Percentiles rank a stretch among this genome's conserved stretches.
These are phyloP conservation scores for Lagria hirta DNA, from an alignment of 2,888 invertebrate genomes.

Conservation along the genomic window DNA sequence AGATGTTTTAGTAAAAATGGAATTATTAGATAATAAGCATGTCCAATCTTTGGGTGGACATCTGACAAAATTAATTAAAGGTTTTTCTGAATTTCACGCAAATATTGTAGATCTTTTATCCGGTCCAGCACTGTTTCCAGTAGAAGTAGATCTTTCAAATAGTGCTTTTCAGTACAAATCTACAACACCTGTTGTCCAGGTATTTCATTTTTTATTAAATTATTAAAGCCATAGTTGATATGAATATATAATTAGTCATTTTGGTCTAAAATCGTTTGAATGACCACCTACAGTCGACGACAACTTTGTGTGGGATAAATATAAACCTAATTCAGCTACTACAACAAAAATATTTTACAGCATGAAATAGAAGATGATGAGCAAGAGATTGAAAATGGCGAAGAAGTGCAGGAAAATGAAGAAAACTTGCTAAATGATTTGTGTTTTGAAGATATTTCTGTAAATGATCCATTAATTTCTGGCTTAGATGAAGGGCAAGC, in stretches of 20 bases:
- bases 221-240: neutral
- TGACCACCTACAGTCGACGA: no score
- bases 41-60: constrained; percentile 93
- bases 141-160: constrained; percentile 91
- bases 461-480: constrained; percentile 26
- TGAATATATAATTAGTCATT: no score
- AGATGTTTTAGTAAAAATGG: constrained; percentile 95
- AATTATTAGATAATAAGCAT: constrained; percentile 96
- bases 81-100: constrained; percentile 63
- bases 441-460: constrained; percentile 5
- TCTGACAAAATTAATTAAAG: constrained; percentile 79
- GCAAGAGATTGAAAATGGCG: constrained; percentile 53
- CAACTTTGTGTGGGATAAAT: no score
- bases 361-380: constrained; percentile 61
- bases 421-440: constrained; percentile 27
- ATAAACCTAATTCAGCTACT: no score
- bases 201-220: constrained; percentile 25
- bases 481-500: constrained; percentile 18
- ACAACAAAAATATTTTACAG: no score
- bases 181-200: constrained; percentile 55
- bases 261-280: no score
- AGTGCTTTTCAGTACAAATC: constrained; percentile 90
- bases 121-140: constrained; percentile 83
- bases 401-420: constrained; percentile 45
- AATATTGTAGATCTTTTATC: constrained; percentile 77